Evolutionary conservation across 2,888 invertebrate species (phyloP).

Genomic region (Heliconius erato): DNA sequence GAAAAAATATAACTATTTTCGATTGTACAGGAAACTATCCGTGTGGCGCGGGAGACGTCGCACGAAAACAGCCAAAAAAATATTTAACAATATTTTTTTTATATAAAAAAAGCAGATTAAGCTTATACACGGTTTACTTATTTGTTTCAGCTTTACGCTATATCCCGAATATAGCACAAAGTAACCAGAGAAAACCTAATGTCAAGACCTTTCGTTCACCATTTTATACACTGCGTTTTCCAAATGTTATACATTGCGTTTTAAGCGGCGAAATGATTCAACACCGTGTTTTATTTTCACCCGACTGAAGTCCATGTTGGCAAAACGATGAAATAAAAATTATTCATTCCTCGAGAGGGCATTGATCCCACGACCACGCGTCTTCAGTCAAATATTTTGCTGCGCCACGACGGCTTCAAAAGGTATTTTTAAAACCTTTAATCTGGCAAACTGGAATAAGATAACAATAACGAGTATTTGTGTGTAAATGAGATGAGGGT

Average conservation of each 20-base stretch:
- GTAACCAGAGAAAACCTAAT: neutral
- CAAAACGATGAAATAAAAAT: neutral
- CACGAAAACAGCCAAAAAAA: too few relatives aligned
- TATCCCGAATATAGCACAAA: neutral
- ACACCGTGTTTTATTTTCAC: neutral
- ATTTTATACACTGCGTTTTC: too few relatives aligned
- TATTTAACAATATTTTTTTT: too few relatives aligned
- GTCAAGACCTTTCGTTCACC: neutral
- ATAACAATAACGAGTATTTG: conserved; percentile 23
- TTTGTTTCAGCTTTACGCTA: too few relatives aligned
- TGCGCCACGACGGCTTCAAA: too few relatives aligned
- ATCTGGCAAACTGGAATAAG: conserved; percentile 6
- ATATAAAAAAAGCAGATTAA: too few relatives aligned
- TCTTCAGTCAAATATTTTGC: too few relatives aligned
- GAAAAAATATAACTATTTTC: too few relatives aligned
- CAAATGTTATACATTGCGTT: neutral
- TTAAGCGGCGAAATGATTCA: neutral
- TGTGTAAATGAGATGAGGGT: conserved; percentile 15
- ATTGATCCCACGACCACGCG: neutral
- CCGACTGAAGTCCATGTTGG: too few relatives aligned
- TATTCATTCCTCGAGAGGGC: neutral
- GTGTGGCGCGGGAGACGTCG: too few relatives aligned
- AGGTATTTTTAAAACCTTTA: neutral
- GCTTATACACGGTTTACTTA: too few relatives aligned
- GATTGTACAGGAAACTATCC: too few relatives aligned